Base-by-base conservation (phyloP, 2,888 invertebrate genomes). In the Pollenia amentaria region DNA sequence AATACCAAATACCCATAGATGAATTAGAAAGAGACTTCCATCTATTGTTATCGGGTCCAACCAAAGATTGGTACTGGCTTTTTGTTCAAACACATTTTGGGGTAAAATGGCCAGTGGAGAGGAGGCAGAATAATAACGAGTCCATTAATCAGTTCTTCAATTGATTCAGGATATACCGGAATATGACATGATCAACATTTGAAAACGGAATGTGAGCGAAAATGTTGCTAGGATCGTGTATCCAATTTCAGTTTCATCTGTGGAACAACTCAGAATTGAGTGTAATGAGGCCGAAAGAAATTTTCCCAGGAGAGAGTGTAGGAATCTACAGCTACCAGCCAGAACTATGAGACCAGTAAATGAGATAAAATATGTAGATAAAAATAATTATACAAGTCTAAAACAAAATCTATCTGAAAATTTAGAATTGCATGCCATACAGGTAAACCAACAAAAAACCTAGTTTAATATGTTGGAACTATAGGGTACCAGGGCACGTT, bases 61-160 rank as follows among this genome's bases (percentile, higher is more conserved):
- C 79, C 3, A 53, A 44, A 14, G 76, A 86, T n/a, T 79, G 82
- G 79, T 86, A 82, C 38, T 83, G 83, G 79, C 51, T 70, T 1
- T 75, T 75, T 9, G 14, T 79, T 0, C 75, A 60, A 10, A 83
- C 57, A 1, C 72, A 79, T 57, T 42, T 12, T 16, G 38, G 16
- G 1, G 16, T 18, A 16, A 67, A 57, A 29, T 86, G 83, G 83
- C 44, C 76, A n/a, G 62, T 57, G 6, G 79, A 83, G 67, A 64
- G 82, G 38, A 65, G 38, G 16, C 86, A 86, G 16, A 16, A 44
- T 29, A 14, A 8, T 0, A n/a, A 67, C 7, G 86, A 87, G 9
- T 18, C 55, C 1, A 70, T 86, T 2, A 73, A 77, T 62, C 12
- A 38, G 1, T 82, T 18, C n/a, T 76, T 76, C 11, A 53, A 62